Base-by-base conservation (phyloP, 2,888 invertebrate species). In the Cheilosia pagana region DNA sequence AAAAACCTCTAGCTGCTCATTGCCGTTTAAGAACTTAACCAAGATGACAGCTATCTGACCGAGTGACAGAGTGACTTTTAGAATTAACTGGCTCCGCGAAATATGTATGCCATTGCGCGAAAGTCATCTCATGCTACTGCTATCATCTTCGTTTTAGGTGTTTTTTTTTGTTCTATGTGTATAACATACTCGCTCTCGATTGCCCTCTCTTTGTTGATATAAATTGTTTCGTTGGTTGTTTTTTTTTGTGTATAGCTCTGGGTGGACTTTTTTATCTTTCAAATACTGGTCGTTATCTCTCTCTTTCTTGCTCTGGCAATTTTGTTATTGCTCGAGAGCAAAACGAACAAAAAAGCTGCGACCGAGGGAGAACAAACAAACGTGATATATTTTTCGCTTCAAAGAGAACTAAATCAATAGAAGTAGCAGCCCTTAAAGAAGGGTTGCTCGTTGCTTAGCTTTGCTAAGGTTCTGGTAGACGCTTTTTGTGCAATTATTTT, bases 1-100 rank as follows among this genome's bases (percentile, higher is more conserved):
- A 25, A 21, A 25, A 1, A 23, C 25, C 14, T 12, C 21, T 52
- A 52, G 50, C 3, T 3, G 3, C 21, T 12, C 23, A 8, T 5
- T 19, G 8, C 8, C 21, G 48, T 21, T 4, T 10, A 19, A 4
- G 6, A 16, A 25, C 31, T 53, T 35, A 72, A 65, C 43, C 16
- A 31, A 53, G 19, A 28, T 72, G 52, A 43, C 63, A 74, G 48
- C 63, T 53, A 28, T 48, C 55, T 65, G 55, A 59, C 59, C 63
- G 57, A 53, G 35, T 62, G 53, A 31, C 62, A 62, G 72, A 65
- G 10, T 63, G 62, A 41, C 62, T 63, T 72, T 55, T 43, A 23
- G 53, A 72, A 35, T 53, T 23, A 50, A 62, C 62, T 72, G 41
- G 3, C 63, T 55, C 45, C 35, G 25, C 19, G 21, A 31, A 35